These are phyloP conservation scores for Theodoxus fluviatilis DNA, from an alignment of 2,888 invertebrate species.

Conservation along the genomic window DNA sequence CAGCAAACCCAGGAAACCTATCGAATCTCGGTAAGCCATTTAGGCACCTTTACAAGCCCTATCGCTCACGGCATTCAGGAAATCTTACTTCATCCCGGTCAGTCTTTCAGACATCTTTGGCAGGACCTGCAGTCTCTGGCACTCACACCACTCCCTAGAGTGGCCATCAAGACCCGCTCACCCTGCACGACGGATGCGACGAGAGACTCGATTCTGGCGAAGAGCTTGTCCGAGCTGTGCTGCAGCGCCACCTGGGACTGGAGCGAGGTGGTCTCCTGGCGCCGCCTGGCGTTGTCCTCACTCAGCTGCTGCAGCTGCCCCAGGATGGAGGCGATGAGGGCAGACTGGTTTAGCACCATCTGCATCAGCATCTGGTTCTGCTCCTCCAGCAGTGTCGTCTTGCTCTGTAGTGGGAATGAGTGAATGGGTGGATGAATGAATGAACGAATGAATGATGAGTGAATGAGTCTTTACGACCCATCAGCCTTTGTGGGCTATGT, in stretches of 20 bases:
- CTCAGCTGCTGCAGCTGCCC: conserved; percentile 44
- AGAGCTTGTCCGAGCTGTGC: conserved; percentile 29
- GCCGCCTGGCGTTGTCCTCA: conserved; percentile 41
- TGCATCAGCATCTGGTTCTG: conserved; percentile 49
- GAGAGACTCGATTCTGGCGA: conserved; percentile 32
- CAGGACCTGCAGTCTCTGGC: too few species aligned
- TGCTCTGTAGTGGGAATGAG: too few species aligned
- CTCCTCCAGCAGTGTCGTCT: conserved; percentile 44
- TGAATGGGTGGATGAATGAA: too few species aligned
- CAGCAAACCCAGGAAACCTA: too few species aligned
- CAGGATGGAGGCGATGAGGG: conserved; percentile 48
- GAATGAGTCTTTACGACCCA: too few species aligned
- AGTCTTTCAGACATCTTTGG: too few species aligned
- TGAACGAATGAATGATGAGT: too few species aligned
- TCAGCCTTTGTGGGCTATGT: too few species aligned
- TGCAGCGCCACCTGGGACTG: conserved; percentile 27
- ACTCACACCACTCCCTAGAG: neutral
- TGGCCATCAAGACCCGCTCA: neutral
- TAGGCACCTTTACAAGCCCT: too few species aligned
- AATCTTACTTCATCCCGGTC: too few species aligned
- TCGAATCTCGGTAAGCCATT: too few species aligned
- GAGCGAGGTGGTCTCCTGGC: conserved; percentile 34
- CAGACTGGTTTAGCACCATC: conserved; percentile 51
- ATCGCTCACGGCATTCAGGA: too few species aligned
- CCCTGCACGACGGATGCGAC: conserved; percentile 12